Percentiles rank a stretch among this genome's conserved stretches.
Evolutionary conservation across 2,113 vertebrate genomes (phyloP).

Genomic region (Phaethon lepturus): DNA sequence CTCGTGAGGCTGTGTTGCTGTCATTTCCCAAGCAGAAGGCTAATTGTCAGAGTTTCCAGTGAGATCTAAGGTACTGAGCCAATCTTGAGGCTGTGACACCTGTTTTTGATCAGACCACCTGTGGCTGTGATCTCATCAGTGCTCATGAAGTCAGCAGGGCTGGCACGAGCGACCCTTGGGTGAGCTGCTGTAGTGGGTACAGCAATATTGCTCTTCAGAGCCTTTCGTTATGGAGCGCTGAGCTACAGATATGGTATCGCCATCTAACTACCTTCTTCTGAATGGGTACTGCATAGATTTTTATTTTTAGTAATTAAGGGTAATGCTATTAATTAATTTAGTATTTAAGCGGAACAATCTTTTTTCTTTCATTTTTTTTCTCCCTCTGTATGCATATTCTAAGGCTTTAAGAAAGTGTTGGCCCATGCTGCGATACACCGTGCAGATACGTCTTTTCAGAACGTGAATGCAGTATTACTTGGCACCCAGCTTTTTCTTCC

Average conservation of each 20-base stretch:
- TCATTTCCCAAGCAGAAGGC: neutral
- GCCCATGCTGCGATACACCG: rapidly evolving
- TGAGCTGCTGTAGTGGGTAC: rapidly evolving
- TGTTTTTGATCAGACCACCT: neutral
- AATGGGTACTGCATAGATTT: neutral
- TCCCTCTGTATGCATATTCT: neutral
- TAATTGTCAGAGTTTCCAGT: neutral
- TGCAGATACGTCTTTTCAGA: neutral
- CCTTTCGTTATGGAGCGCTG: rapidly evolving
- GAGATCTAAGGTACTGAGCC: neutral
- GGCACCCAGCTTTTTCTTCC: neutral
- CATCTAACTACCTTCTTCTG: neutral
- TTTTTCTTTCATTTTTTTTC: neutral
- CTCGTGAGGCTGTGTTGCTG: neutral
- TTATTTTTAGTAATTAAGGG: neutral
- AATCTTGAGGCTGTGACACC: neutral
- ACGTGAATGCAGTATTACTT: neutral
- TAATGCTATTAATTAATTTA: neutral
- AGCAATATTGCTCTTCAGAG: neutral
- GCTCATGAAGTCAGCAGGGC: neutral
- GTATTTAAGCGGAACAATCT: neutral
- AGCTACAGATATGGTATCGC: neutral
- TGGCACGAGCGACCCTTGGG: neutral
- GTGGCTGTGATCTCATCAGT: rapidly evolving
- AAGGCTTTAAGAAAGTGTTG: neutral